Base-by-base conservation (phyloP, 2,888 invertebrate genomes). In the Cybosia mesomella region DNA sequence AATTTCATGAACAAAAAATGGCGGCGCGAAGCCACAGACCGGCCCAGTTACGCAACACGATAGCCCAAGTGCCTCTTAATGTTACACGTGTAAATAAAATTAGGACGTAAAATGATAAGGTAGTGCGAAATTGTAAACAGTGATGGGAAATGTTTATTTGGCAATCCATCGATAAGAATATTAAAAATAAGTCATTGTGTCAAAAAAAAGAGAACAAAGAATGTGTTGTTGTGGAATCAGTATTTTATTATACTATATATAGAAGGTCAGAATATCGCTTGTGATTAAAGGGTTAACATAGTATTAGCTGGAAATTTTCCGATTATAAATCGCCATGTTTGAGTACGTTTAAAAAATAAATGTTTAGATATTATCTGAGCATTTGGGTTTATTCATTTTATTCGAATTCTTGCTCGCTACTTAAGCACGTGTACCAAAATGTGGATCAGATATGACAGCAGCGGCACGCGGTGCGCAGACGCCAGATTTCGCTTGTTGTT, bases 41-140 rank as follows among this genome's bases (percentile, higher is more conserved):
- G 85, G 79, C 85, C 87, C 83, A 87, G 79, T 89, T 89, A 86
- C 83, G 83, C 84, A 86, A 88, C 77, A 76, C 70, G 78, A 86
- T 78, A 72, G 75, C 64, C 70, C 67, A 54, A 63, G 64, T 70
- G 68, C 71, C 76, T 53, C 62, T 67, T 79, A 72, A 75, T 72
- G 70, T 64, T 77, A 76, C 77, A 68, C 74, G 78, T 77, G 82
- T 82, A 75, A 83, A 74, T 75, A 77, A 79, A 85, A 83, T 82
- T 80, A 82, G 66, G 71, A 68, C 71, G 81, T 77, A 74, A 79
- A 76, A 80, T 77, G 81, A 81, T 83, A 84, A 81, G 65, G 54
- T 66, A 58, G 22, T 54, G 67, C 63, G 55, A 70, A 77, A 73
- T 69, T 67, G 73, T 81, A 76, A 81, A 76, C 77, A 64, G 63